Percentiles rank a stretch among this genome's conserved stretches.
Conservation (phyloP, 2,888 invertebrate species). For the Hetaerina titia region DNA sequence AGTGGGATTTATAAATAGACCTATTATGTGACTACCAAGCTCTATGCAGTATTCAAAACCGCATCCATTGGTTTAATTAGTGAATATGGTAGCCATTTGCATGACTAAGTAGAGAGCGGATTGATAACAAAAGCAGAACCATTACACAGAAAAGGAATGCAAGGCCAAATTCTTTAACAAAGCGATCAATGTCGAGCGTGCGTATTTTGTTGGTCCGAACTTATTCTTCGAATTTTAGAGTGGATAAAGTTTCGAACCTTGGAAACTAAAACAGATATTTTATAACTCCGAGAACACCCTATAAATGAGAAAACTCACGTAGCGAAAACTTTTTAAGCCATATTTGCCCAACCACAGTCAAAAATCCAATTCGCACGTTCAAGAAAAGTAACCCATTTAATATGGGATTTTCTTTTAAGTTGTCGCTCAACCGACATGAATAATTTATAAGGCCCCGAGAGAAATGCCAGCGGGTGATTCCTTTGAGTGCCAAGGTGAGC, state of each 20-base stretch:
- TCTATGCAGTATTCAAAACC: too few species aligned
- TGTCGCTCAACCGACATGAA: conserved; percentile 46
- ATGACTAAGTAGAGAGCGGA: too few species aligned
- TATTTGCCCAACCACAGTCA: not conserved
- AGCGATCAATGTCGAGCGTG: too few species aligned
- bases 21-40: too few species aligned
- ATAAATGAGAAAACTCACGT: conserved; percentile 44
- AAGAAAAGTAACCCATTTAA: conserved; percentile 53
- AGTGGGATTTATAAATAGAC: too few species aligned
- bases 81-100: too few species aligned
- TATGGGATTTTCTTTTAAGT: conserved; percentile 55
- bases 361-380: not conserved
- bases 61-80: too few species aligned
- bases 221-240: not conserved
- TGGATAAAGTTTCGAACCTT: not conserved
- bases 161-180: too few species aligned
- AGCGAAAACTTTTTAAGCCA: conserved; percentile 36
- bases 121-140: too few species aligned
- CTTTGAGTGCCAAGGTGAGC: conserved; percentile 11
- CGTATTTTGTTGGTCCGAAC: not conserved
- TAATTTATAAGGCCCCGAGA: conserved; percentile 38
- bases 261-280: not conserved
- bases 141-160: too few species aligned
- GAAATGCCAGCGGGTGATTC: conserved; percentile 12
- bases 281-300: not conserved